Evolutionary conservation across 2,797 vertebrate genomes (phyloP).

Genomic region (Streptopelia turtur): DNA sequence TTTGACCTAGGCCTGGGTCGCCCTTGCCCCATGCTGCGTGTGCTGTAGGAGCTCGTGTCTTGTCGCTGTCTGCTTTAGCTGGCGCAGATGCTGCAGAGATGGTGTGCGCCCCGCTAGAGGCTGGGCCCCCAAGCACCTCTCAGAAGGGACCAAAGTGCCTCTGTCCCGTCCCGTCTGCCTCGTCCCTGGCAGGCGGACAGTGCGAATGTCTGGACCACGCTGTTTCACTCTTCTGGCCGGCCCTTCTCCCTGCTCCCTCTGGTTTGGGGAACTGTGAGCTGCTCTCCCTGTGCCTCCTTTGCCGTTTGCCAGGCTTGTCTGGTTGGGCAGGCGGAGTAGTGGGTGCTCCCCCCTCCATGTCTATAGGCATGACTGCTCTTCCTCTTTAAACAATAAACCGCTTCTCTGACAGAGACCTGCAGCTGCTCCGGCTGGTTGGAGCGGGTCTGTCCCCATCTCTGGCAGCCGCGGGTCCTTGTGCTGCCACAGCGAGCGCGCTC

Average conservation of each 20-base stretch:
- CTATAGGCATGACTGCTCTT: background rate
- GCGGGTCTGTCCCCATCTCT: accelerated
- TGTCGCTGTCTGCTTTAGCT: background rate
- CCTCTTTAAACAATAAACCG: background rate
- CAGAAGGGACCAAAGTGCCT: background rate
- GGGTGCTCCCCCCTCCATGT: background rate
- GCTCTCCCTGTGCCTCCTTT: background rate
- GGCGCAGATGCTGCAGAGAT: background rate
- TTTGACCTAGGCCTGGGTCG: background rate
- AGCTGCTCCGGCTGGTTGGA: background rate
- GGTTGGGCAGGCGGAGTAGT: background rate
- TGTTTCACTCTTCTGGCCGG: accelerated
- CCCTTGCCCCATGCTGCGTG: background rate
- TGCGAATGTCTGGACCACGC: background rate
- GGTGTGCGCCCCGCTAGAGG: accelerated
- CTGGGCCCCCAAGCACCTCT: background rate
- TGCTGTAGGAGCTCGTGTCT: background rate
- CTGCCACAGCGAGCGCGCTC: accelerated
- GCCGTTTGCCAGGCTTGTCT: background rate
- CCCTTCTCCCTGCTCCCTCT: background rate
- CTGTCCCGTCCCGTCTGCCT: background rate
- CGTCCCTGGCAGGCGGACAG: background rate
- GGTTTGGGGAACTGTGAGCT: accelerated
- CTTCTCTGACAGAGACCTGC: background rate
- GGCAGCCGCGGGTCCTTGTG: background rate